Base-by-base conservation (phyloP, 2,888 invertebrate species). In the Pristionchus exspectatus region DNA sequence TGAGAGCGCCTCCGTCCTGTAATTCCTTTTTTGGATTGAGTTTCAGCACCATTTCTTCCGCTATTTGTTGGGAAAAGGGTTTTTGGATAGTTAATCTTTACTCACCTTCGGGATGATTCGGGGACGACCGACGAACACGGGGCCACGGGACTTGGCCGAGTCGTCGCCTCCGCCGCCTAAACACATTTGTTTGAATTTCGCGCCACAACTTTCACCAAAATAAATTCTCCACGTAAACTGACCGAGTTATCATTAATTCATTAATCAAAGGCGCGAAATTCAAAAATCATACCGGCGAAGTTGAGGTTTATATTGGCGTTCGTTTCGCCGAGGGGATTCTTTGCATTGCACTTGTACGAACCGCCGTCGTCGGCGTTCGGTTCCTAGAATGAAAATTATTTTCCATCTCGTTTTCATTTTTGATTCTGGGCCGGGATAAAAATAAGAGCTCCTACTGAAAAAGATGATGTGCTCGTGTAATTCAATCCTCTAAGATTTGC, bases 251-350 rank as follows among this genome's bases (percentile, higher is more conserved):
- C 14, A 56, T 30, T 7, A 44, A 50, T 12, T n/a, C 24, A 9
- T 18, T 3, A 5, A n/a, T 27, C 1, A n/a, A 33, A 18, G 30
- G 77, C 14, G 50, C n/a, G 44, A 77, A 74, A 77, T 77, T 44
- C 38, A 77, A 77, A 69, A 33, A 50, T 18, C 90, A 18, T 83
- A 92, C 98, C 98, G 97, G 98, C 98, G 96, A 99, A 98, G 96
- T 99, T 99, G 95, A 99, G 97, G 95, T 98, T 98, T 96, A 99
- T 99, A 96, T 99, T 99, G 95, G 99, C 99, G 96, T 99, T 99
- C 96, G 98, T 98, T 96, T 99, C 99, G 96, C 99, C 99, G 96
- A 97, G 97, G 96, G 97, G 97, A 96, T 99, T 99, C 96, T 98
- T 97, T 95, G 99, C 99, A 96, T 98, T 98, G 96, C 99, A 99